Percentiles rank a stretch among this genome's conserved stretches.
Evolutionary conservation across 23 tunicate species (phyloP).

Genomic region (Corella eumyota): DNA sequence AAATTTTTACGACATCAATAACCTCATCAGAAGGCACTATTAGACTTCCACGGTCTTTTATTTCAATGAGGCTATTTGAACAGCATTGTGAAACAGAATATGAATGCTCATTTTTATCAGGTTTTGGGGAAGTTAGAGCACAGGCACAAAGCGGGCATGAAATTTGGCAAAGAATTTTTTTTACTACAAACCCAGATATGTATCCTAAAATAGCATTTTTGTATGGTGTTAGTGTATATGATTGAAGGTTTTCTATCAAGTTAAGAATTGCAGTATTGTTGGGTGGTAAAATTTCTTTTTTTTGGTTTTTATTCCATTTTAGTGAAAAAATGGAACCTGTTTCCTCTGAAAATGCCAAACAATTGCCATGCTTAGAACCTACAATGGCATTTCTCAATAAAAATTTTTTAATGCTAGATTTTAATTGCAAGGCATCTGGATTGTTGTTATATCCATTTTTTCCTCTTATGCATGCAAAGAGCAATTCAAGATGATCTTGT

Average conservation of each 20-base stretch:
- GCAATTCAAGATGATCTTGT: conserved; percentile 12
- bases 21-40: neutral
- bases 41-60: neutral
- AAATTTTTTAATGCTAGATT: neutral
- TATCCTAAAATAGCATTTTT: conserved; percentile 1
- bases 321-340: too few species aligned
- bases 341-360: too few species aligned
- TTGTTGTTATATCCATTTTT: conserved; percentile 10
- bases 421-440: conserved; percentile 4
- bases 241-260: neutral
- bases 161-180: neutral
- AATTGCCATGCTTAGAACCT: too few species aligned
- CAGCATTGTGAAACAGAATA: too few species aligned
- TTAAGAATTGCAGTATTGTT: too few species aligned
- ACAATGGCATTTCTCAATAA: neutral
- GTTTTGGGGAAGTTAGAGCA: neutral
- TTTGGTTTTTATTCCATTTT: too few species aligned
- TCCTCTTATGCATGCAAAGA: conserved; percentile 1
- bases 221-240: neutral
- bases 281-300: too few species aligned
- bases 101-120: neutral
- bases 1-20: too few species aligned
- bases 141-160: neutral
- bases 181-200: conserved; percentile 1
- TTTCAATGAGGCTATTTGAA: too few species aligned